Evolutionary conservation across 2,113 vertebrate species (phyloP).

Genomic region (Chrysochloris asiatica): DNA sequence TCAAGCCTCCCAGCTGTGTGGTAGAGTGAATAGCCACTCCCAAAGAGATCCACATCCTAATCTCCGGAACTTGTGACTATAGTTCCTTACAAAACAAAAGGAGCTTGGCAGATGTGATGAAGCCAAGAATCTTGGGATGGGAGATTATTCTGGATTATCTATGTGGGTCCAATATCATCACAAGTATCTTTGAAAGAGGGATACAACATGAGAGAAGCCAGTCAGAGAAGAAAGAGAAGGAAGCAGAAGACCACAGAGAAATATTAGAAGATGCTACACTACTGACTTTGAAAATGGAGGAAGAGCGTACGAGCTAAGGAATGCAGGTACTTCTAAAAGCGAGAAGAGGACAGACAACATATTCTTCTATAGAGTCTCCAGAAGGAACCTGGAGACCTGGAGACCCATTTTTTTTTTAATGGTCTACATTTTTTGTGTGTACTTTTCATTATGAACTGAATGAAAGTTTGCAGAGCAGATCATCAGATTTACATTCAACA

Average conservation of each 20-base stretch:
- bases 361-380: neutral
- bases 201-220: neutral
- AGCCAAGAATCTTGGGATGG: neutral
- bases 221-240: neutral
- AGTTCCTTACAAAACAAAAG: neutral
- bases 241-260: neutral
- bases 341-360: no score
- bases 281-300: neutral
- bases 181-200: neutral
- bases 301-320: neutral
- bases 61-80: neutral
- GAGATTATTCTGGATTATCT: conserved; percentile 34
- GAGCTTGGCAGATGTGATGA: neutral
- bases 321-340: no score
- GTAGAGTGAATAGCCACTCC: neutral
- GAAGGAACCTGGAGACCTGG: neutral
- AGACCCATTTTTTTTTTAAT: no score
- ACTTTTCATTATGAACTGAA: no score
- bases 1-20: neutral
- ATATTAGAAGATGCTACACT: no score
- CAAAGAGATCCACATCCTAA: neutral
- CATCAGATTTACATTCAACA: no score
- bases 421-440: no score
- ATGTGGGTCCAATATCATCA: neutral
- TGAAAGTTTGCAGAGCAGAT: no score